Conservation (phyloP, 2,797 vertebrate genomes). For the Dromococcyx pavoninus region DNA sequence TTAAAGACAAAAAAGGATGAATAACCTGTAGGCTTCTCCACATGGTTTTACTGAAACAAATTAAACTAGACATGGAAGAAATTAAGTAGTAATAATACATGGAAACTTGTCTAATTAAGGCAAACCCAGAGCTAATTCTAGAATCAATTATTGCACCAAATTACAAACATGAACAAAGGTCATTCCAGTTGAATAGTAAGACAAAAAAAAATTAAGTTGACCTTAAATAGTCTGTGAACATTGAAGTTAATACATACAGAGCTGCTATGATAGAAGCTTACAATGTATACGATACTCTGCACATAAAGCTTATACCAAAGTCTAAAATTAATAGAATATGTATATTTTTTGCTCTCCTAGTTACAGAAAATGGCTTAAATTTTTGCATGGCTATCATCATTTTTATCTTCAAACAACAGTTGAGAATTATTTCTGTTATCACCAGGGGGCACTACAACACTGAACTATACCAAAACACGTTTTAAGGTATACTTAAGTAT, state of each 20-base stretch:
- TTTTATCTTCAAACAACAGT: background rate
- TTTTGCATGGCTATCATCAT: background rate
- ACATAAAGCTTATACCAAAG: background rate
- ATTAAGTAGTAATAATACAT: background rate
- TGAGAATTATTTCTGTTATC: background rate
- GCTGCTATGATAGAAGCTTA: background rate
- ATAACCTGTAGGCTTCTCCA: background rate
- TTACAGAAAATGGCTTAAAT: background rate
- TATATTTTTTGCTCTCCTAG: background rate
- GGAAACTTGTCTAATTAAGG: background rate
- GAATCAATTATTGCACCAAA: background rate
- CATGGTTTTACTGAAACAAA: background rate
- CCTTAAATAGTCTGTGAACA: background rate
- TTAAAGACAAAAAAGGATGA: background rate
- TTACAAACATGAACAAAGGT: background rate
- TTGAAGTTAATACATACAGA: background rate
- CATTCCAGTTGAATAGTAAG: background rate
- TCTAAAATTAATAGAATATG: background rate
- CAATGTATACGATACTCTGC: background rate
- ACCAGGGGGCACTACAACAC: constrained; percentile 38
- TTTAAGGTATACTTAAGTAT: background rate
- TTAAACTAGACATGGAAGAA: background rate
- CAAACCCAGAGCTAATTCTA: background rate
- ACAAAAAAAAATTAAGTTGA: background rate
- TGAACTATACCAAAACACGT: background rate